A percentile compares a stretch with the other conserved stretches of the same genome.
phyloP scores from a whole-genome alignment of 2,888 invertebrate genomes.

The Mycogona germanica region DNA sequence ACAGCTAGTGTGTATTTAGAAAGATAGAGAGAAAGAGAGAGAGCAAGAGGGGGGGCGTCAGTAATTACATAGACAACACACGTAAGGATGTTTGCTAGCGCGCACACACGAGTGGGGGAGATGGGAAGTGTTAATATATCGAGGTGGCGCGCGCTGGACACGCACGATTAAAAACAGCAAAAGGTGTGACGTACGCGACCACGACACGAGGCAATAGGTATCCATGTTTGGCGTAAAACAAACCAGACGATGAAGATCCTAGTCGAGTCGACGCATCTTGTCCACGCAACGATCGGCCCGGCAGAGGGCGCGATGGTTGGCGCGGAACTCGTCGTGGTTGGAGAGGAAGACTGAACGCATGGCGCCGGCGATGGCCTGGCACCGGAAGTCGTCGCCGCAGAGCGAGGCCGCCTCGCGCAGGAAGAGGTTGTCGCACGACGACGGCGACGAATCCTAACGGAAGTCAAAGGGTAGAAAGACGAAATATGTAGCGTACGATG shows the following conservation, averaged over 20 bases:
- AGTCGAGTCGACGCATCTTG: background rate
- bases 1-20: too few species aligned
- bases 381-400: conserved; percentile 14
- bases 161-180: conserved; percentile 3
- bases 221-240: too few species aligned
- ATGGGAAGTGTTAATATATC: too few species aligned
- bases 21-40: too few species aligned
- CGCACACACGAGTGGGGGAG: too few species aligned
- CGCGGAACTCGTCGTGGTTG: conserved; percentile 15
- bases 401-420: conserved; percentile 3
- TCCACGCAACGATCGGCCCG: conserved; percentile 9
- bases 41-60: too few species aligned
- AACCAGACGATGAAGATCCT: too few species aligned
- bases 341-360: conserved; percentile 18
- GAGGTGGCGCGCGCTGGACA: too few species aligned
- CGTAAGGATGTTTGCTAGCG: too few species aligned
- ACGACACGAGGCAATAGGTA: background rate
- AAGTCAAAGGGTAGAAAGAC: too few species aligned
- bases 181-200: background rate
- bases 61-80: too few species aligned
- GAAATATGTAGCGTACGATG: too few species aligned
- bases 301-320: background rate
- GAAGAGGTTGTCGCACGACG: background rate
- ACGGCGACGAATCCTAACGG: conserved; percentile 4
- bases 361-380: conserved; percentile 16